Percentiles rank a stretch among this genome's conserved stretches.
Evolutionary conservation across 2,113 vertebrate genomes (phyloP).

Genomic region (Azemiops feae): DNA sequence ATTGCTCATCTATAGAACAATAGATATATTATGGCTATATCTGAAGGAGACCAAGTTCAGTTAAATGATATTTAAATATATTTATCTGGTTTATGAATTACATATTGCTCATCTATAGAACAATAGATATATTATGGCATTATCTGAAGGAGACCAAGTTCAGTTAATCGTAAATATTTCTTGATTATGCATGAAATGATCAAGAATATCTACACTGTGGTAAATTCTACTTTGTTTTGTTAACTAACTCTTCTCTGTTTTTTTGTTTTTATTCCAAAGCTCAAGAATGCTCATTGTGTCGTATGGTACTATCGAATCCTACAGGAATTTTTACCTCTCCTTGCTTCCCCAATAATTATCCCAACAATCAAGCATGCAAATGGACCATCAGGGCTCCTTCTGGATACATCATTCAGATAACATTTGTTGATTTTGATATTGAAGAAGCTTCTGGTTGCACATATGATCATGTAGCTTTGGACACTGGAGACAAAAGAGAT

Average conservation of each 20-base stretch:
- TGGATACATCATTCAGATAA: constrained; percentile 91
- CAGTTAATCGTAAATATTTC: not conserved
- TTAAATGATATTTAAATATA: not conserved
- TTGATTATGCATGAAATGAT: not conserved
- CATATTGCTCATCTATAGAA: not conserved
- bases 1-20: not conserved
- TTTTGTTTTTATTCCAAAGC: constrained; percentile 67
- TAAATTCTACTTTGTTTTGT: not conserved
- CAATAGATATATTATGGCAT: not conserved
- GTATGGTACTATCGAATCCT: constrained; percentile 71
- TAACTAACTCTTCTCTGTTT: constrained; percentile 34
- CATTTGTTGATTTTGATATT: constrained; percentile 92
- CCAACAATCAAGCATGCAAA: constrained; percentile 79
- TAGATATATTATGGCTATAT: not conserved
- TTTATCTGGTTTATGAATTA: not conserved
- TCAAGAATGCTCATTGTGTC: constrained; percentile 82
- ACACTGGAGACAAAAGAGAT: constrained; percentile 78
- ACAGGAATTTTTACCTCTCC: constrained; percentile 87
- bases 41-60: not conserved
- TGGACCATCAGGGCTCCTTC: constrained; percentile 89
- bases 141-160: not conserved
- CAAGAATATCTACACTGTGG: not conserved
- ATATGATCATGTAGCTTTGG: constrained; percentile 85
- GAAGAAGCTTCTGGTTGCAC: constrained; percentile 92
- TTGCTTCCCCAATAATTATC: constrained; percentile 88